Base-by-base conservation (phyloP, 2,888 invertebrate genomes). In the Liodrosophila aerea region DNA sequence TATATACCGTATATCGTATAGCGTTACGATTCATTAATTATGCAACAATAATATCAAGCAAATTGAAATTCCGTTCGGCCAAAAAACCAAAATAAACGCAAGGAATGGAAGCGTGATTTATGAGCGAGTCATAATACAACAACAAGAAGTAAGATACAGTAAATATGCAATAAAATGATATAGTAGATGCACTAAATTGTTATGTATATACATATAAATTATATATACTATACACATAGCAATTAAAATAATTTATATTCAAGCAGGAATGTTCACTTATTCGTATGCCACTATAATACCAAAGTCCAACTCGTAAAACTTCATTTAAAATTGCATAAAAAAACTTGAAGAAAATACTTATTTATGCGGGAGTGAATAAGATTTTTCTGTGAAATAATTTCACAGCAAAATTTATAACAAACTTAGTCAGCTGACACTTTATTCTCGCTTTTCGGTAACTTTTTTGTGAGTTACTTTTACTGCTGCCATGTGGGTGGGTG, bases 21-120 rank as follows among this genome's bases (percentile, higher is more conserved):
- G 52, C 69, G 69, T 69, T 69, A 31, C 69, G 73, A 49, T 52
- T 69, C 73, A 68, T 69, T 69, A 68, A 69, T 67, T 69, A 62
- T 57, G 44, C 62, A 56, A 67, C 62, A 67, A 73, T 61, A 56
- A 54, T 57, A 54, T 39, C 13, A 46, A 50, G 9, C 27, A 57
- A 66, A 57, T 51, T 45, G 29, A 60, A 51, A 54, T 65, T 66
- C 56, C 40, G 61, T 63, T 45, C 41, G 33, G 9, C 31, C 49
- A 22, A 56, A 52, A 51, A 44, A 41, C 22, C 22, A 43, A 34
- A n/a, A 16, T 13, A 12, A 9, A 51, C 3, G 3, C 22, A 18
- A 27, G 3, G 7, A 57, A 39, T 37, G 53, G 47, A 18, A 18
- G 41, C 51, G 50, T 67, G 50, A 70, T 70, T 58, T 52, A 50